Conservation (phyloP, 2,113 vertebrate genomes). For the Dendropsophus ebraccatus region DNA sequence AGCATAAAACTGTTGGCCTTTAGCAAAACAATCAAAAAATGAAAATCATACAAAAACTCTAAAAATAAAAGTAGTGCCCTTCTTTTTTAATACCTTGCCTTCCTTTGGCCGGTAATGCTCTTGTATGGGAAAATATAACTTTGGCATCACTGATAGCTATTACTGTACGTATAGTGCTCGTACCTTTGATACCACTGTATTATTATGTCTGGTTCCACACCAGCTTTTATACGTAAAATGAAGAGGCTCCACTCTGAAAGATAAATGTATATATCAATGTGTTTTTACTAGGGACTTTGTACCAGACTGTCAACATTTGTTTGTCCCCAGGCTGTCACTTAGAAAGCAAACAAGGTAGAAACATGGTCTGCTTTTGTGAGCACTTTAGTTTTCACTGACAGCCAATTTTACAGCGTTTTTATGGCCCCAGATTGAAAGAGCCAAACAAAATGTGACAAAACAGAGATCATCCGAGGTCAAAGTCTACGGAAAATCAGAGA, state of each 20-base stretch:
- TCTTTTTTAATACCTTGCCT: too few relatives aligned
- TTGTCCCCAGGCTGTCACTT: conserved; percentile 21
- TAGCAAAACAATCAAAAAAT: too few relatives aligned
- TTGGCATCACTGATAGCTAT: too few relatives aligned
- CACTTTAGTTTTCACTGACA: conserved; percentile 16
- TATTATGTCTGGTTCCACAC: not conserved
- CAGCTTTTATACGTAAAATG: not conserved
- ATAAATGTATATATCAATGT: not conserved
- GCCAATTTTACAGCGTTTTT: conserved; percentile 11
- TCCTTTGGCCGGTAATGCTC: too few relatives aligned
- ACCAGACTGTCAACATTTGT: conserved; percentile 1
- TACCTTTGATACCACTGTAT: not conserved
- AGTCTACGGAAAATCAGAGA: not conserved
- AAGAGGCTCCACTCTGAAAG: not conserved
- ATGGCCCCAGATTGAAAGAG: not conserved
- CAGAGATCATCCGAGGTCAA: not conserved
- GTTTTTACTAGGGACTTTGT: conserved; percentile 2
- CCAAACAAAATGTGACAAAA: conserved; percentile 7
- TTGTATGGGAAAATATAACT: too few relatives aligned
- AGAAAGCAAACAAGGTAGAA: conserved; percentile 11
- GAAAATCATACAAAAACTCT: too few relatives aligned
- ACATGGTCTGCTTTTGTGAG: not conserved
- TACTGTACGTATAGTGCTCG: too few relatives aligned
- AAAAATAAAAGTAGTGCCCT: too few relatives aligned
- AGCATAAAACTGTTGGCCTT: too few relatives aligned